Conservation (phyloP, 1,140 invertebrate species). For the Onthophagus taurus region DNA sequence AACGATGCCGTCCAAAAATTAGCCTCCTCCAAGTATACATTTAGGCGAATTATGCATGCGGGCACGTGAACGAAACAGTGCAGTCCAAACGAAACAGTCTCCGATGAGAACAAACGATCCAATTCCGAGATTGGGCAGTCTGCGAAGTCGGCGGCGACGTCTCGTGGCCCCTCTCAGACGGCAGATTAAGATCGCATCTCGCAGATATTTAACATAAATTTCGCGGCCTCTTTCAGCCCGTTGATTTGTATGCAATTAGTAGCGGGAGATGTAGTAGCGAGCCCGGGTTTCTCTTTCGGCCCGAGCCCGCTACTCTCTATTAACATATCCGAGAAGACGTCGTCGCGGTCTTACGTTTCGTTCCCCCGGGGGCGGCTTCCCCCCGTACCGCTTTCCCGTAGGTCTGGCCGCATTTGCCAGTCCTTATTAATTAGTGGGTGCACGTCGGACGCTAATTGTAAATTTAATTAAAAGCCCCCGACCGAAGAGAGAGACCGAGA, state of each 20-base stretch:
- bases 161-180: no score
- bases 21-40: no score
- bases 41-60: no score
- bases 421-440: conserved; percentile 33
- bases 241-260: conserved; percentile 37
- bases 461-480: conserved; percentile 30
- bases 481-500: no score
- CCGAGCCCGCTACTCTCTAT: conserved; percentile 13
- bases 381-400: conserved; percentile 2
- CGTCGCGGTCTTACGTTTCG: conserved; percentile 6
- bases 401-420: no score
- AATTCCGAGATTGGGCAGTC: conserved; percentile 3
- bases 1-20: no score
- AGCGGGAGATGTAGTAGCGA: conserved; percentile 24
- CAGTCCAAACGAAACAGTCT: no score
- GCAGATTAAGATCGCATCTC: conserved; percentile 36
- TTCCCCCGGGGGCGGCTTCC: conserved; percentile 15
- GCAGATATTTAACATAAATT: conserved; percentile 33
- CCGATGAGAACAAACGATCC: conserved; percentile 7
- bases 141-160: conserved; percentile 1
- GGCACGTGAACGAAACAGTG: no score
- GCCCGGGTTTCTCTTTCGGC: conserved; percentile 8
- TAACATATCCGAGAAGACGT: conserved; percentile 18
- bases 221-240: conserved; percentile 29
- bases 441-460: conserved; percentile 31